A percentile compares a stretch with the other conserved stretches of the same genome.
phyloP scores from a whole-genome alignment of 2,888 invertebrate genomes.

The Nebria brevicollis region DNA sequence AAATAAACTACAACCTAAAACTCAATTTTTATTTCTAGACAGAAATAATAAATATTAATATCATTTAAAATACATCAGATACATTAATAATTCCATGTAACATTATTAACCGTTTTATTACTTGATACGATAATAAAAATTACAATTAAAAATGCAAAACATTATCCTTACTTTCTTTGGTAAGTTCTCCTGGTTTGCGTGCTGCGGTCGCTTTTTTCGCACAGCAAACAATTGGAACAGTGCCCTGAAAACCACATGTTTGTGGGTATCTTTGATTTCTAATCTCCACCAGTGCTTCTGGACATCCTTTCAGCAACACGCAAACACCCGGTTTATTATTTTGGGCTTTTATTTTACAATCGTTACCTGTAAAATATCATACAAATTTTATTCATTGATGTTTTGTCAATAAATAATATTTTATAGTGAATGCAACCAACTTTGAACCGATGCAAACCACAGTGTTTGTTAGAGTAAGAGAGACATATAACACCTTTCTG shows the following conservation, averaged over 20 bases:
- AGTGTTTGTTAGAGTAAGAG: too few relatives aligned
- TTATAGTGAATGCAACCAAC: too few relatives aligned
- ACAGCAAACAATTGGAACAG: neutral
- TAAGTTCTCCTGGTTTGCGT: neutral
- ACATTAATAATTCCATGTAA: too few relatives aligned
- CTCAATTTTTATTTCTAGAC: neutral
- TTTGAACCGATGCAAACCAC: too few relatives aligned
- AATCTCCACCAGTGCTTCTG: neutral
- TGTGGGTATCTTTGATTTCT: neutral
- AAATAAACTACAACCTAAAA: neutral
- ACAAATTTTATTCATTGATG: neutral
- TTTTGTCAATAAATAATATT: neutral
- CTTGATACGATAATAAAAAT: too few relatives aligned
- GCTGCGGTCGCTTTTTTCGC: neutral
- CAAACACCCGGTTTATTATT: slow-evolving; percentile 3
- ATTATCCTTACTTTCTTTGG: neutral
- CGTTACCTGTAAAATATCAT: neutral
- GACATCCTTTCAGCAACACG: neutral
- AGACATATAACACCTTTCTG: too few relatives aligned
- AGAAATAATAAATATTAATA: too few relatives aligned
- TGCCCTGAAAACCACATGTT: neutral
- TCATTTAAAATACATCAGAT: too few relatives aligned
- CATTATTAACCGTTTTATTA: too few relatives aligned
- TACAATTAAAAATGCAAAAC: neutral
- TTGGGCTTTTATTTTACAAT: neutral